Evolutionary conservation across 2,113 vertebrate genomes (phyloP).

Genomic region (Pseudopodoces humilis): DNA sequence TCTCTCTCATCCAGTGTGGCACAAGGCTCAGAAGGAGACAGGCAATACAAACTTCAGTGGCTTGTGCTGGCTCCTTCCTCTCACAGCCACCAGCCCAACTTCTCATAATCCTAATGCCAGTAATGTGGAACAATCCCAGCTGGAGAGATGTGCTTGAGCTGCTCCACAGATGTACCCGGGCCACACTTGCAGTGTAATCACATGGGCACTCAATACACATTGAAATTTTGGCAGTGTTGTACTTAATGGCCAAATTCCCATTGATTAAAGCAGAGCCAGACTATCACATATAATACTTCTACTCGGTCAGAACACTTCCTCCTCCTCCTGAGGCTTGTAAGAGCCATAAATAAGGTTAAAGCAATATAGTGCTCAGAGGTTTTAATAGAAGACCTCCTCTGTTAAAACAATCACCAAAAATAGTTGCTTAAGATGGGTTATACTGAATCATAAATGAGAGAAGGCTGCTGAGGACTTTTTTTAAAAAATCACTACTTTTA

Average conservation of each 20-base stretch:
- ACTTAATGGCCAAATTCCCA: background rate
- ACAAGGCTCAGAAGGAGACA: background rate
- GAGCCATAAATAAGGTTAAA: slow-evolving; percentile 44
- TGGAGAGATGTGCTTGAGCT: background rate
- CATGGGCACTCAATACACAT: background rate
- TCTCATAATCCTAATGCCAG: background rate
- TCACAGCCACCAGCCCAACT: background rate
- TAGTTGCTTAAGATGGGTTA: background rate
- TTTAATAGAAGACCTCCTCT: slow-evolving; percentile 48
- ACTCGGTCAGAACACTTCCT: slow-evolving; percentile 14
- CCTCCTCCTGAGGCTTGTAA: slow-evolving; percentile 42
- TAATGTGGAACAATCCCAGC: background rate
- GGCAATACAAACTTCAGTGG: background rate
- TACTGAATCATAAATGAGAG: slow-evolving; percentile 21
- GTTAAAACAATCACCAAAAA: slow-evolving; percentile 43
- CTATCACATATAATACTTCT: background rate
- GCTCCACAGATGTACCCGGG: background rate
- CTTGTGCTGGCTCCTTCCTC: background rate
- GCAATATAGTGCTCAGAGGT: slow-evolving; percentile 8
- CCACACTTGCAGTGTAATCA: background rate
- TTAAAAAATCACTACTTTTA: slow-evolving; percentile 16
- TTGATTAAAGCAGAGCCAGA: slow-evolving; percentile 13
- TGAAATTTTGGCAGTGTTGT: background rate
- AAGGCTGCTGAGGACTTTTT: background rate
- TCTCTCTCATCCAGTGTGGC: background rate